phyloP scores from a whole-genome alignment of 2,888 invertebrate genomes.

The Operophtera brumata region DNA sequence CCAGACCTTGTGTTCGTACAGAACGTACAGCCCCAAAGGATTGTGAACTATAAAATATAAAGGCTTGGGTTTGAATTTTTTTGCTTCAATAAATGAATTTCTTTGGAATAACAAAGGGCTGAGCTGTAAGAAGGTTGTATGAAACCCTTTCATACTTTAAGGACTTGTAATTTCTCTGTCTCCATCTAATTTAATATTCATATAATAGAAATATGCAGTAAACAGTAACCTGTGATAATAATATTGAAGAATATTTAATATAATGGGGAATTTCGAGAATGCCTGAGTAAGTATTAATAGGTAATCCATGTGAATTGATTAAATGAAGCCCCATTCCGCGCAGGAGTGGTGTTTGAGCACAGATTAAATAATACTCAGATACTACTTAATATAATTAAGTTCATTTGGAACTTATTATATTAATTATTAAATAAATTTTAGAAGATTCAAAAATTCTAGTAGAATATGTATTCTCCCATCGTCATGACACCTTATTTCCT shows the following conservation, averaged over 20 bases:
- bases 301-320: background rate
- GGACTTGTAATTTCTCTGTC: conserved; percentile 23
- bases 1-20: background rate
- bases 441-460: no score
- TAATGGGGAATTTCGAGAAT: background rate
- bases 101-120: conserved; percentile 20
- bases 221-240: conserved; percentile 14
- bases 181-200: conserved; percentile 2
- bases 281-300: background rate
- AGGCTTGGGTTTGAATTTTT: background rate
- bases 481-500: no score
- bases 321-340: background rate
- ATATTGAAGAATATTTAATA: no score
- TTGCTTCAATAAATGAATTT: background rate
- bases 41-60: background rate
- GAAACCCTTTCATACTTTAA: conserved; percentile 18
- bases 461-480: no score
- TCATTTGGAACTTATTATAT: no score
- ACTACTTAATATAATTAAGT: no score
- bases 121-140: conserved; percentile 15
- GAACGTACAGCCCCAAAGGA: background rate
- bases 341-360: no score
- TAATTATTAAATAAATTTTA: no score
- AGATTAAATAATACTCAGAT: no score
- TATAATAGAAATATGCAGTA: conserved; percentile 7